Evolutionary conservation across 2,797 vertebrate genomes (phyloP).

Genomic region (Prunella strophiata): DNA sequence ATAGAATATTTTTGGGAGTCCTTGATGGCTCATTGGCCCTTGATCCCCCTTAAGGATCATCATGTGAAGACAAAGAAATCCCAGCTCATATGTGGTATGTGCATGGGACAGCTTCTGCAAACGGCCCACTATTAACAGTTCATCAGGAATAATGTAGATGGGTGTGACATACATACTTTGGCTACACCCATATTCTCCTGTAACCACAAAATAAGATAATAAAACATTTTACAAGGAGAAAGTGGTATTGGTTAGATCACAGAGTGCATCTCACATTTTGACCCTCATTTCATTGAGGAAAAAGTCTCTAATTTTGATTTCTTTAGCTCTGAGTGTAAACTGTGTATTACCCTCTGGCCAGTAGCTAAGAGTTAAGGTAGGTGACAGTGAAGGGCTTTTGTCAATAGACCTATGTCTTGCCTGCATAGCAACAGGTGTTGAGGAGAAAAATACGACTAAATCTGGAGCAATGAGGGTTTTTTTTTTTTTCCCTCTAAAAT

Average conservation of each 20-base stretch:
- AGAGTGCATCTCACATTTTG: background rate
- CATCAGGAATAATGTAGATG: background rate
- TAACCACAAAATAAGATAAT: background rate
- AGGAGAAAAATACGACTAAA: background rate
- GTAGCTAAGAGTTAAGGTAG: background rate
- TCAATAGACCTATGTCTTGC: background rate
- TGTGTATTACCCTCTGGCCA: background rate
- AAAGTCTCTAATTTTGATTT: background rate
- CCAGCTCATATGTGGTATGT: background rate
- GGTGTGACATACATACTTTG: too few relatives aligned
- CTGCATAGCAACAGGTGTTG: background rate
- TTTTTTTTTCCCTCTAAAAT: rapidly evolving
- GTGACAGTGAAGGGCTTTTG: background rate
- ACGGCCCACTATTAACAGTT: background rate
- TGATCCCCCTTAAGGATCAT: background rate
- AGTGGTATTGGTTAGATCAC: background rate
- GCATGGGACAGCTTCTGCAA: background rate
- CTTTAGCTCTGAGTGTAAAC: background rate
- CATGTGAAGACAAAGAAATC: background rate
- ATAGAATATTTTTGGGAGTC: background rate
- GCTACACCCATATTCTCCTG: background rate
- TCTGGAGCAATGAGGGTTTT: background rate
- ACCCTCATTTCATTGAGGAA: background rate
- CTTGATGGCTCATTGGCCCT: background rate
- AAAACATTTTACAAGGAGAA: background rate